Percentiles rank a stretch among this genome's conserved stretches.
phyloP scores from a whole-genome alignment of 2,113 vertebrate species.

The Martes martes region DNA sequence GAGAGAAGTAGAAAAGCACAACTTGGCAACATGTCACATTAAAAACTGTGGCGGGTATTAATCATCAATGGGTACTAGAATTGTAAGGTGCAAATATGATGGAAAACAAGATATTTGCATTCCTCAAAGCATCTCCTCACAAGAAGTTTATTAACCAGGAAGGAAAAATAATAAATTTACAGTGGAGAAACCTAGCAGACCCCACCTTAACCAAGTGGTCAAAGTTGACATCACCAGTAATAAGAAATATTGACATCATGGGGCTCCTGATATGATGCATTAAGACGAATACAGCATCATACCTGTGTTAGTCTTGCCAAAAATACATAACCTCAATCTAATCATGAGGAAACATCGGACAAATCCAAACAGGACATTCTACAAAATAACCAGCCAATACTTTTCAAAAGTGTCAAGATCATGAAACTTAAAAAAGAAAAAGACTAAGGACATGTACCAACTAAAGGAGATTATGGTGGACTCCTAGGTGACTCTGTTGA shows the following conservation, averaged over 20 bases:
- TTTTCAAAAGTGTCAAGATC: not conserved
- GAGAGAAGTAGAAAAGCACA: not conserved
- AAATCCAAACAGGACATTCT: not conserved
- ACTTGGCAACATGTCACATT: not conserved
- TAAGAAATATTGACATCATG: not conserved
- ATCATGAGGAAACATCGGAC: not conserved
- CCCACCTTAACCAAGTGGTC: not conserved
- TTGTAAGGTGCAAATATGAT: not conserved
- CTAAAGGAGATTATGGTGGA: not conserved
- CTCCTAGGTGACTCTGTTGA: not conserved
- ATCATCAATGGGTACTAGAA: not conserved
- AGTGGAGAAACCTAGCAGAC: not conserved
- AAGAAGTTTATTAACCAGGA: not conserved
- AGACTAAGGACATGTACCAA: accelerated
- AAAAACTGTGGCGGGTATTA: not conserved
- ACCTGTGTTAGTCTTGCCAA: not conserved
- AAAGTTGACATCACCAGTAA: not conserved
- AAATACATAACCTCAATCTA: not conserved
- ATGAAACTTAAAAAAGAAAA: not conserved
- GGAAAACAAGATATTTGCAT: not conserved
- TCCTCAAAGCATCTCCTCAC: not conserved
- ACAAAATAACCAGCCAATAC: not conserved
- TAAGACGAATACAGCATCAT: not conserved
- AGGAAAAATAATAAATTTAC: not conserved
- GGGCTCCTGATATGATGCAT: not conserved